phyloP scores from a whole-genome alignment of 2,113 vertebrate species.

The Lophura nycthemera region DNA sequence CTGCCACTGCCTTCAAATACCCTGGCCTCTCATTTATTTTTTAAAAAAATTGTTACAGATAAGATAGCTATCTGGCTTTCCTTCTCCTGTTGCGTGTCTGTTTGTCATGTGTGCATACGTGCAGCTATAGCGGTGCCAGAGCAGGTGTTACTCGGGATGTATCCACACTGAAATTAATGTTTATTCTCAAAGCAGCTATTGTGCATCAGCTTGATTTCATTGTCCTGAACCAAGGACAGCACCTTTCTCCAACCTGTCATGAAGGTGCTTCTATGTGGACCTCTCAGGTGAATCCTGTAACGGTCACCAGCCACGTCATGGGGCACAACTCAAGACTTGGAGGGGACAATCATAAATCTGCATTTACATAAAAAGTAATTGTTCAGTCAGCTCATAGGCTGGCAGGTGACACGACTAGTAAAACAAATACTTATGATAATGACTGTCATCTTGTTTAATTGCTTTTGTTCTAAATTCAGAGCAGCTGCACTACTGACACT shows the following conservation, averaged over 20 bases:
- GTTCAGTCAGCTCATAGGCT: neutral
- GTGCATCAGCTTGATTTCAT: conserved; percentile 21
- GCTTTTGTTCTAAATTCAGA: neutral
- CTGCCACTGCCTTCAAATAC: neutral
- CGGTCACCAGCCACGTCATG: neutral
- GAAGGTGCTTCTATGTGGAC: neutral
- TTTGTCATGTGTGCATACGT: rapidly evolving
- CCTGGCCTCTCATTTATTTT: neutral
- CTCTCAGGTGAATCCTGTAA: neutral
- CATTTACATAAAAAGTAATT: neutral
- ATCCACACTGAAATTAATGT: conserved; percentile 31
- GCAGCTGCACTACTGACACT: neutral
- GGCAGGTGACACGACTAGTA: neutral
- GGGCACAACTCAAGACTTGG: neutral
- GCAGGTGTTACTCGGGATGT: conserved; percentile 32
- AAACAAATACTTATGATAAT: neutral
- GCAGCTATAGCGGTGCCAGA: neutral
- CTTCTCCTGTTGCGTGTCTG: neutral
- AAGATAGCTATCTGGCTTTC: neutral
- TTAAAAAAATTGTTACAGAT: neutral
- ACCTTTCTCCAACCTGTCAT: neutral
- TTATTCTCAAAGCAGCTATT: conserved; percentile 49
- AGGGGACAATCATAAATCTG: neutral
- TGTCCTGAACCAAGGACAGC: neutral
- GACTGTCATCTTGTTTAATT: neutral